Evolutionary conservation across 2,113 vertebrate genomes (phyloP).

Genomic region (Porphyrio hochstetteri): DNA sequence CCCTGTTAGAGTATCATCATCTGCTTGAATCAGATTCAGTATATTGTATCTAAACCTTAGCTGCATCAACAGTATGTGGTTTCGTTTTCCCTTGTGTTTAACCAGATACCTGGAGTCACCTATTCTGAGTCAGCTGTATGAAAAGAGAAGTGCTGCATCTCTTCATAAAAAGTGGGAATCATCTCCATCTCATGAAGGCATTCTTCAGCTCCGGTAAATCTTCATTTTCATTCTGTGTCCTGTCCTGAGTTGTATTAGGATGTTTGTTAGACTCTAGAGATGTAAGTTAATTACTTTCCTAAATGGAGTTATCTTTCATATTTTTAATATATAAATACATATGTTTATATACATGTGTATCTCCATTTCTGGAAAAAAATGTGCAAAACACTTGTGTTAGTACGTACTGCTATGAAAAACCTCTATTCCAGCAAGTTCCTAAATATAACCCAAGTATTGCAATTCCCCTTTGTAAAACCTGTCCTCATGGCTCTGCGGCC

Average conservation of each 20-base stretch:
- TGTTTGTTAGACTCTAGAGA: conserved; percentile 42
- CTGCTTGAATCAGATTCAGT: not conserved
- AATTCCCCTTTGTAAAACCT: conserved; percentile 12
- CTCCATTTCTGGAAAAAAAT: not conserved
- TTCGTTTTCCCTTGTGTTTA: not conserved
- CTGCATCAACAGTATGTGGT: not conserved
- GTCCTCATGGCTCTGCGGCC: not conserved
- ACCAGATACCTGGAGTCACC: not conserved
- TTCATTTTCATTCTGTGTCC: not conserved
- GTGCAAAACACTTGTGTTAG: accelerated
- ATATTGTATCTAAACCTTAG: not conserved
- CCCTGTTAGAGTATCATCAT: not conserved
- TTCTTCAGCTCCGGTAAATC: conserved; percentile 2
- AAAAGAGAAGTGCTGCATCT: not conserved
- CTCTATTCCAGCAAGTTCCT: not conserved
- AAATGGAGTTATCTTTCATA: conserved; percentile 32
- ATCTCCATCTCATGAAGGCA: not conserved
- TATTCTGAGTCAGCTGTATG: not conserved
- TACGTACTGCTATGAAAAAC: not conserved
- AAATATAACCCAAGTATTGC: not conserved
- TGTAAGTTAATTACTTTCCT: conserved; percentile 49
- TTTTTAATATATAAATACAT: not conserved
- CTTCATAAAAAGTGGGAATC: not conserved
- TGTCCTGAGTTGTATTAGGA: not conserved
- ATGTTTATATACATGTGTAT: accelerated